Percentiles rank a stretch among this genome's conserved stretches.
Conservation (phyloP, 2,888 invertebrate species). For the Imbricaverruca yamaguchii region DNA sequence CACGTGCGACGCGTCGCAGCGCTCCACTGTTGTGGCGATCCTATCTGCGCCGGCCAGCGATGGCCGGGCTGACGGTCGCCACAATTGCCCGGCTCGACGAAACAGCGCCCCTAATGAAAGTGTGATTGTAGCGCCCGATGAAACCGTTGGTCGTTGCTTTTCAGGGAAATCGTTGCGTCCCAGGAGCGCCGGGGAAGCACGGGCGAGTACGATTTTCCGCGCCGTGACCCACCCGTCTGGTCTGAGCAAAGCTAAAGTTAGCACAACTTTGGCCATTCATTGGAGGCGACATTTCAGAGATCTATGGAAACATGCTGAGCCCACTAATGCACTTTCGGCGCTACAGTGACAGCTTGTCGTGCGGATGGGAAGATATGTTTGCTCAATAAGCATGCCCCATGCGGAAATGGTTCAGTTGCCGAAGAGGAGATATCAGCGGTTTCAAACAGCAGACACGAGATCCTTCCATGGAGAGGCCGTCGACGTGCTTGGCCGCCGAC, state of each 20-base stretch:
- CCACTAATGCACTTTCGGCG: no score
- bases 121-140: not conserved
- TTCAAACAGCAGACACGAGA: no score
- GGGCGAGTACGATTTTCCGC: not conserved
- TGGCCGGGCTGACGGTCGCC: not conserved
- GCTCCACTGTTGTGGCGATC: not conserved
- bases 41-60: not conserved
- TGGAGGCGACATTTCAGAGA: not conserved
- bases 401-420: no score
- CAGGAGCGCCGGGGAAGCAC: not conserved
- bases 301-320: not conserved
- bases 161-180: not conserved
- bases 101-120: constrained; percentile 1
- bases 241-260: not conserved
- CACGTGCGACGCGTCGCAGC: not conserved
- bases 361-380: no score
- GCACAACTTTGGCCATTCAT: not conserved
- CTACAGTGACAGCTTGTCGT: no score
- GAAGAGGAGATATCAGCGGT: no score
- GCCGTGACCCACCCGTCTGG: not conserved
- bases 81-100: not conserved
- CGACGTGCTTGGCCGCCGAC: no score
- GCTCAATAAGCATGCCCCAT: no score
- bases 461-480: no score
- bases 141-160: not conserved